Base-by-base conservation (phyloP, 2,797 vertebrate species). In the Falco biarmicus region DNA sequence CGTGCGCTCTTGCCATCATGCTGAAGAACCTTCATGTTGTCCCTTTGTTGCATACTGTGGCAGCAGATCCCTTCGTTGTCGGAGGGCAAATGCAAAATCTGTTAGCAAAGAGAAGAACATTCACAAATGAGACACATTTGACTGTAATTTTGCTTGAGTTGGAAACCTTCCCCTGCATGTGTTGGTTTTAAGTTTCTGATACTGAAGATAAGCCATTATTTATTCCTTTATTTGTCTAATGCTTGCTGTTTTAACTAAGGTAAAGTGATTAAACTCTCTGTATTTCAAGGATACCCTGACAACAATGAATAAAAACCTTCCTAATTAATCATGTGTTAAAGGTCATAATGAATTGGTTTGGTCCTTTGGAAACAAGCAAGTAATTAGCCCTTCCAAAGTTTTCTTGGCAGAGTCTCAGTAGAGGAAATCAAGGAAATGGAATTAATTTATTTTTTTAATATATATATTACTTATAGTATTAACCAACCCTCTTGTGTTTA, bases 301-400 rank as follows among this genome's bases (percentile, higher is more conserved):
- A 59, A 61, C 65, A 93, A 60, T 56, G 31, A 93, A 64, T 84
- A 71, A 25, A 71, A 54, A 71, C 11, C 12, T 59, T 87, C 32
- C 18, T 78, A 71, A 93, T 93, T 82, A 95, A 37, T 93, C 32
- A 1, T 54, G 10, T 82, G 74, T 81, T 93, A 82, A 96, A 95
- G 81, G 64, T 95, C 73, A 22, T 59, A 76, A 47, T 76, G 66
- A 91, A 82, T 79, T 83, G 43, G 19, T 73, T 81, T 87, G 53
- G 34, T 93, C 24, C 59, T 95, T 85, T 82, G 75, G 51, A 93
- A 94, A 59, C 56, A 83, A 26, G 63, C 59, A 18, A 89, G 78
- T 91, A 84, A 94, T 95, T 84, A 75, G 59, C 39, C 19, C 43
- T 95, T 94, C 41, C 14, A 94, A 2, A 22, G 20, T 63, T 68